A percentile compares a stretch with the other conserved stretches of the same genome.
Conservation (phyloP, 2,888 invertebrate species). For the Lithosia quadra region DNA sequence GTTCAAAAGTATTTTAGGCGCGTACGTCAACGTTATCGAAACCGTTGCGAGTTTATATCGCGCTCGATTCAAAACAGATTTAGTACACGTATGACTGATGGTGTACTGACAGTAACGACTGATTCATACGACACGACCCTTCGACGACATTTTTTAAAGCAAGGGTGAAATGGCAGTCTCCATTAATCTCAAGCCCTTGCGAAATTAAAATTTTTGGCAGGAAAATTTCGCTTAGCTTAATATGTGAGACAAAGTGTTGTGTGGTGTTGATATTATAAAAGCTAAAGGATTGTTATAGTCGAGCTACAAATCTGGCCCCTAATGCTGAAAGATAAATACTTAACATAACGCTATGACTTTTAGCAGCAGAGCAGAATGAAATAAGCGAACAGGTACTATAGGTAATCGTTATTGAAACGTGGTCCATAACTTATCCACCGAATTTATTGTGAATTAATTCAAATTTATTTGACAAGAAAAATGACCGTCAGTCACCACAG, state of each 20-base stretch:
- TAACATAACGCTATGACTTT: too few relatives aligned
- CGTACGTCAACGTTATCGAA: slow-evolving; percentile 45
- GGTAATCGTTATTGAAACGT: too few relatives aligned
- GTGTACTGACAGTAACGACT: slow-evolving; percentile 71
- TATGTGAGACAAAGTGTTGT: slow-evolving; percentile 24
- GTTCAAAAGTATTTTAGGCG: slow-evolving; percentile 35
- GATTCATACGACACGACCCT: slow-evolving; percentile 73
- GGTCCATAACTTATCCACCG: too few relatives aligned
- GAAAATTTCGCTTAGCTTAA: slow-evolving; percentile 11
- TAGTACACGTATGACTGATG: slow-evolving; percentile 78
- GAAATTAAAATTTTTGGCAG: slow-evolving; percentile 37
- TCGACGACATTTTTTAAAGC: slow-evolving; percentile 72
- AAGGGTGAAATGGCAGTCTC: slow-evolving; percentile 69
- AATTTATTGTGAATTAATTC: too few relatives aligned
- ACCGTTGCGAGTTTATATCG: slow-evolving; percentile 46
- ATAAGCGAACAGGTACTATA: too few relatives aligned
- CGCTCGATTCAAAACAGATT: slow-evolving; percentile 64
- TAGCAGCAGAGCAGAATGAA: too few relatives aligned
- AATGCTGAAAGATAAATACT: too few relatives aligned
- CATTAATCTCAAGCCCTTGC: slow-evolving; percentile 72
- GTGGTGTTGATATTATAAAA: not conserved
- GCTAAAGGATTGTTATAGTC: not conserved
- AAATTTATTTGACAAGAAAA: not conserved
- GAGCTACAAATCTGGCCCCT: too few relatives aligned
- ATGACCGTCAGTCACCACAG: not conserved